A percentile compares a stretch with the other conserved stretches of the same genome.
Evolutionary conservation across 2,888 invertebrate genomes (phyloP).

Genomic region (Andrena fulva): DNA sequence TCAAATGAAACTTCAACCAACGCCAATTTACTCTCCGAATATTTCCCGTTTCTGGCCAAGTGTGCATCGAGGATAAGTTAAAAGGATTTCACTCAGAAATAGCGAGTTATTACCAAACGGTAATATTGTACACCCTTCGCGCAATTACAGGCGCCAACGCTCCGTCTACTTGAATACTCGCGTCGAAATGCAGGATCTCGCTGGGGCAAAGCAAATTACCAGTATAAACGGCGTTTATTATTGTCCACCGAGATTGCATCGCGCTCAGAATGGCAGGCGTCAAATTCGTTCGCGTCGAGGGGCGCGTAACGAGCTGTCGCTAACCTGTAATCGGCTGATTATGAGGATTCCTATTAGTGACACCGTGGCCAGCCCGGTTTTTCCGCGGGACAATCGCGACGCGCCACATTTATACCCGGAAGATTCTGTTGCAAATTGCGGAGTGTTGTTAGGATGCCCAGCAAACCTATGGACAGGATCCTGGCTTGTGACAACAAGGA

Average conservation of each 20-base stretch:
- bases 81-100: no score
- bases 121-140: no score
- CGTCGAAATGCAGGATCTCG: background rate
- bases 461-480: no score
- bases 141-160: background rate
- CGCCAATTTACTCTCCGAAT: no score
- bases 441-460: background rate
- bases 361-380: constrained; percentile 18
- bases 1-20: no score
- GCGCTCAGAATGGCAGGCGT: background rate
- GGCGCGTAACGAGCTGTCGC: constrained; percentile 32
- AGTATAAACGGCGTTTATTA: constrained; percentile 7
- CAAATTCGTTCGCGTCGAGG: constrained; percentile 19
- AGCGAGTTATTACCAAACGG: no score
- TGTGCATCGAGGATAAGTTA: no score
- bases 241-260: constrained; percentile 11
- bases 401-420: constrained; percentile 49
- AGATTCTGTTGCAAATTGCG: constrained; percentile 56
- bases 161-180: no score
- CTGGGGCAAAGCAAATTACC: background rate
- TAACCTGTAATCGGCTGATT: constrained; percentile 18
- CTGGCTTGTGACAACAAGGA: no score
- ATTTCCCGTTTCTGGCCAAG: no score
- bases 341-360: constrained; percentile 20
- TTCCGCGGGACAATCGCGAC: constrained; percentile 22